Evolutionary conservation across 2,888 invertebrate species (phyloP).

Genomic region (Trachelus tabidus): DNA sequence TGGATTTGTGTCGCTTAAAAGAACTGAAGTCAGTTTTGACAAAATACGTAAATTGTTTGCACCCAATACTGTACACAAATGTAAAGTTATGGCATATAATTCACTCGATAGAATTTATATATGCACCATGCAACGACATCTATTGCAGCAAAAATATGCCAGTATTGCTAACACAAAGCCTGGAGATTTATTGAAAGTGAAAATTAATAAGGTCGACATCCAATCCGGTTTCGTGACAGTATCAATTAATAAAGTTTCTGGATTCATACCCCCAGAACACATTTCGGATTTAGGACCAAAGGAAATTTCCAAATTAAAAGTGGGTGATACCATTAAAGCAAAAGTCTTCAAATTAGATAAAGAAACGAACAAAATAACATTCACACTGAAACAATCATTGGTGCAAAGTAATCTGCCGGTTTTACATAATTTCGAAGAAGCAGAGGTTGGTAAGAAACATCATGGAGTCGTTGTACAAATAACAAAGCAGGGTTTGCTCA

Average conservation of each 20-base stretch:
- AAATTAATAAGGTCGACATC: slow-evolving; percentile 39
- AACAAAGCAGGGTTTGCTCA: slow-evolving; percentile 67
- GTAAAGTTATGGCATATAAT: slow-evolving; percentile 76
- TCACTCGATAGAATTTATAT: slow-evolving; percentile 75
- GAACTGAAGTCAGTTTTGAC: slow-evolving; percentile 53
- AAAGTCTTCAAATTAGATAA: slow-evolving; percentile 70
- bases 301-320: slow-evolving; percentile 64
- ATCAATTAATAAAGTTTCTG: slow-evolving; percentile 40
- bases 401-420: slow-evolving; percentile 69
- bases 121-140: slow-evolving; percentile 73
- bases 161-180: slow-evolving; percentile 44
- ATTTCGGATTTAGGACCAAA: slow-evolving; percentile 38
- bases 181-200: slow-evolving; percentile 49
- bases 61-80: slow-evolving; percentile 66
- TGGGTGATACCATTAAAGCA: slow-evolving; percentile 71
- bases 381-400: slow-evolving; percentile 77
- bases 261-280: slow-evolving; percentile 48
- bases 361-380: slow-evolving; percentile 67
- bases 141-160: slow-evolving; percentile 72
- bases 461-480: slow-evolving; percentile 71
- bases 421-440: slow-evolving; percentile 68
- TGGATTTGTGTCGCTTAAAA: slow-evolving; percentile 54
- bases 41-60: slow-evolving; percentile 65
- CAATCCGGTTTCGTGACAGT: slow-evolving; percentile 46
- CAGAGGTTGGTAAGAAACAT: slow-evolving; percentile 68